Evolutionary conservation across 1,140 invertebrate species (phyloP), one percentile per base, ranked within the genome.

Genomic region (Cyphomyrmex costatus): DNA sequence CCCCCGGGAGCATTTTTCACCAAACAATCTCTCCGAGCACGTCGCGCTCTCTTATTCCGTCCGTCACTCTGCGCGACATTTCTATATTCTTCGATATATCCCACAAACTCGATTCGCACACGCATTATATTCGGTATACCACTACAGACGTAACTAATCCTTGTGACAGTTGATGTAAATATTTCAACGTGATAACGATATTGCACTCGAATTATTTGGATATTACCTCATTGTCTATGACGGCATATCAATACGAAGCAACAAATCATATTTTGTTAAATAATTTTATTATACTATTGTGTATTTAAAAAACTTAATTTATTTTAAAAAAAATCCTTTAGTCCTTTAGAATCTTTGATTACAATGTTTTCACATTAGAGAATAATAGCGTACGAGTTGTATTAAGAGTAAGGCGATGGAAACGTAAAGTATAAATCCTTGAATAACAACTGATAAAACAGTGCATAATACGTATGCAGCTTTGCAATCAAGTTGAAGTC

Each of bases 1-100:
- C 65, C 51, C 49, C 21, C 33, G 65, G 24, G 63, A 65, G 46
- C 85, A 71, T 83, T 56, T 53, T 71, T 77, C 33, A 60, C 58
- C 27, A 60, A 53, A 86, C 87, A 79, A 86, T 85, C 74, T 74
- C 49, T 51, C 73, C 46, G 49, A 33, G 86, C 53, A 42, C 36
- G 12, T 65, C 73, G 19, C 85, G 36, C 58, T 73, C 58, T 82
- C 30, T 61, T 63, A 65, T 82, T 73, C 21, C 51, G 56, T 68
- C 24, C 85, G 46, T 78, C 85, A 74, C 27, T 86, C 56, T 24
- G 24, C 58, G 12, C 12, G 36, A 30, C 42, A 30, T 83, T 71
- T 78, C 85, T 68, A 53, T 66, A 58, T 51, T 82, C 70, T 21
- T 65, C 66, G 65, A 70, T 65, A 76, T 61, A 70, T 71, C n/a